Evolutionary conservation across 2,888 invertebrate genomes (phyloP).

Genomic region (Zaprionus lineosus): DNA sequence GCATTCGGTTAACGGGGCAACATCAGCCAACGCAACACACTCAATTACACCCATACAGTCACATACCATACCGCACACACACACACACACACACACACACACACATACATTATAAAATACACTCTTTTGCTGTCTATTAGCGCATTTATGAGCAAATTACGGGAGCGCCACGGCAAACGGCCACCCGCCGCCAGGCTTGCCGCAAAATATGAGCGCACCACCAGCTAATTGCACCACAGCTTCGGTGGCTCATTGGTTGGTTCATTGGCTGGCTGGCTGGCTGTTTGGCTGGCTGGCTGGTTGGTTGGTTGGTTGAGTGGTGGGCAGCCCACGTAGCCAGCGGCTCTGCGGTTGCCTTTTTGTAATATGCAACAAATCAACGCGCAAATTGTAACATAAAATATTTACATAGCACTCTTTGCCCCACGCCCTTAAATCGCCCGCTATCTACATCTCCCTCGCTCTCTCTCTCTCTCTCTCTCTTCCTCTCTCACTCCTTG

Average conservation of each 20-base stretch:
- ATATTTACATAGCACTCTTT: slow-evolving; percentile 60
- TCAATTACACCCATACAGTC: slow-evolving; percentile 8
- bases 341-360: not conserved
- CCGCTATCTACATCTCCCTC: too few species aligned
- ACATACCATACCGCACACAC: slow-evolving; percentile 6
- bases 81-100: slow-evolving; percentile 18
- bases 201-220: slow-evolving; percentile 52
- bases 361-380: slow-evolving; percentile 75
- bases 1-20: slow-evolving; percentile 21
- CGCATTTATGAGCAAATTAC: slow-evolving; percentile 74
- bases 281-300: not conserved
- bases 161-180: slow-evolving; percentile 63
- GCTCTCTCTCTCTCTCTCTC: not conserved
- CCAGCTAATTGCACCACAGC: slow-evolving; percentile 62
- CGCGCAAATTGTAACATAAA: slow-evolving; percentile 74
- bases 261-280: not conserved
- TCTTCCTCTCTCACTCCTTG: not conserved
- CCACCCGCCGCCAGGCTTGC: slow-evolving; percentile 31
- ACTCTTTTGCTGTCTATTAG: slow-evolving; percentile 60
- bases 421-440: too few species aligned
- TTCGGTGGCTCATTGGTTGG: not conserved
- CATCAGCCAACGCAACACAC: slow-evolving; percentile 13
- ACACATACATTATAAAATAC: slow-evolving; percentile 10
- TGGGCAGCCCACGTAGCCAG: not conserved
- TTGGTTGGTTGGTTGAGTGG: not conserved